These are phyloP conservation scores for Malacosoma neustria DNA, from an alignment of 2,888 invertebrate genomes.

Conservation along the genomic window DNA sequence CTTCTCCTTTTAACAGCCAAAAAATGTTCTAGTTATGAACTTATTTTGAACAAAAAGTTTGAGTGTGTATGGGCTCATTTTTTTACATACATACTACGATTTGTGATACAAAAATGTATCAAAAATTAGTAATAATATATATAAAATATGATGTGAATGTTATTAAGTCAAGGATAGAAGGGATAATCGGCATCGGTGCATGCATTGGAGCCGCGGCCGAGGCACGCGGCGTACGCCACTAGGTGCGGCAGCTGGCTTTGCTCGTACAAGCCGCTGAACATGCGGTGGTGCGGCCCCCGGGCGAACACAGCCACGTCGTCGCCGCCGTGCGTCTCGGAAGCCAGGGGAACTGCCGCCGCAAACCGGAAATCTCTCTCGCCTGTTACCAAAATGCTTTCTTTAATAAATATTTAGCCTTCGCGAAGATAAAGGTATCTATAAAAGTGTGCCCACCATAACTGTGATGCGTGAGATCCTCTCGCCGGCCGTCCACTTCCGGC, in stretches of 20 bases:
- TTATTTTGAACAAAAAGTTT: too few relatives aligned
- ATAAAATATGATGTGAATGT: too few relatives aligned
- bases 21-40: too few relatives aligned
- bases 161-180: too few relatives aligned
- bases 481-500: constrained; percentile 29
- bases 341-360: constrained; percentile 70
- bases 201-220: constrained; percentile 71
- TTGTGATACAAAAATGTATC: too few relatives aligned
- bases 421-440: neutral
- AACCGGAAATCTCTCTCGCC: constrained; percentile 24
- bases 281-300: constrained; percentile 80
- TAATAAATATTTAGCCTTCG: neutral
- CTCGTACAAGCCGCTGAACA: constrained; percentile 84
- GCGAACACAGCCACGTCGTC: constrained; percentile 87
- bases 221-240: constrained; percentile 81
- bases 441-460: constrained; percentile 29
- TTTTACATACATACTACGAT: too few relatives aligned
- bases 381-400: constrained; percentile 10
- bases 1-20: too few relatives aligned
- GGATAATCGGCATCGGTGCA: constrained; percentile 20
- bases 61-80: too few relatives aligned
- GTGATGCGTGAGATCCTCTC: constrained; percentile 57
- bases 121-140: too few relatives aligned
- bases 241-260: constrained; percentile 86
- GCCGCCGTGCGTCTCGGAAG: constrained; percentile 81